phyloP scores from a whole-genome alignment of 2,113 vertebrate genomes.

The Propithecus coquereli region DNA sequence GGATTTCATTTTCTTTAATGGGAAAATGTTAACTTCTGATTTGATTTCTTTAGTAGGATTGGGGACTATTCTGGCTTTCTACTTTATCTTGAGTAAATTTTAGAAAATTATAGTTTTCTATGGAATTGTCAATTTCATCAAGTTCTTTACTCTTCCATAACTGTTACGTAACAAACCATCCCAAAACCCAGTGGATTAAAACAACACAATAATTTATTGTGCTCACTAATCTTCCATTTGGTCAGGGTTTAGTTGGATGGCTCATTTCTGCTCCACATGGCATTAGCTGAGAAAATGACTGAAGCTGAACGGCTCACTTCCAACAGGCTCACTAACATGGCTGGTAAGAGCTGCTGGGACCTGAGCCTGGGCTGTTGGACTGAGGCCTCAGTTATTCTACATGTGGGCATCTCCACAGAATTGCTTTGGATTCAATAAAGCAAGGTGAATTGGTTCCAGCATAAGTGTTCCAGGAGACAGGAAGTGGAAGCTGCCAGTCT shows the following conservation, averaged over 20 bases:
- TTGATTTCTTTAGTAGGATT: background rate
- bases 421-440: constrained; percentile 25
- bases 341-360: background rate
- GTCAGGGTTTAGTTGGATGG: background rate
- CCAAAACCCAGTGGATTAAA: constrained; percentile 40
- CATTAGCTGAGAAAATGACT: background rate
- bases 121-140: background rate
- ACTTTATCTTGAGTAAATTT: background rate
- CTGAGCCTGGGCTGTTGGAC: background rate
- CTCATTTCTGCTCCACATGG: background rate
- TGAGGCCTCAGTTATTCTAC: background rate
- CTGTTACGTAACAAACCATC: background rate
- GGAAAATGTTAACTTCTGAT: background rate
- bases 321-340: background rate
- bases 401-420: background rate
- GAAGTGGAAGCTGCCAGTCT: background rate
- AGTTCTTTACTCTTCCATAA: background rate
- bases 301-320: background rate
- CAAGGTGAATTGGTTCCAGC: background rate
- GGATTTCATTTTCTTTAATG: background rate
- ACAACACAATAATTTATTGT: constrained; percentile 2
- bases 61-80: background rate
- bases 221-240: constrained; percentile 15
- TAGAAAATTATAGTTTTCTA: background rate
- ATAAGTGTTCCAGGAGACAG: constrained; percentile 12